Evolutionary conservation across 2,113 vertebrate genomes (phyloP), one percentile per base, ranked within the genome.

Genomic region (Dromiciops gliroides): DNA sequence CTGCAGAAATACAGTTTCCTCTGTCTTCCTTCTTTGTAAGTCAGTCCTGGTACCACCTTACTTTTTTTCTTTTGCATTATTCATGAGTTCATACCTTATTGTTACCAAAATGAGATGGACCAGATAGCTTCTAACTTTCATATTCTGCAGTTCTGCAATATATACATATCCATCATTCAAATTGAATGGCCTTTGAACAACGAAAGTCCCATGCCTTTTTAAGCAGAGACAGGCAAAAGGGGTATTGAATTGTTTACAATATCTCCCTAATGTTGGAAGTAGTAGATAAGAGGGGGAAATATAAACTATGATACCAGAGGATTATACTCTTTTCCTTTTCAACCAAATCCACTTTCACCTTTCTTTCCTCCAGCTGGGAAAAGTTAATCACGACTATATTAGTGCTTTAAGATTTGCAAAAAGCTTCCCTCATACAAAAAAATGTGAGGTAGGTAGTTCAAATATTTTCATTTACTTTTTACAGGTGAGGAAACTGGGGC

Each of bases 391-490:
- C 31, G n/a, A 75, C 37, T 75, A n/a, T 75, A 75, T 75, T n/a
- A n/a, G 47, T 91, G 5, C 26, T 92, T 93, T 93, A 25, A 88
- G 6, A 31, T 92, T 48, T 92, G 28, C 91, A 92, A 22, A 23
- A 90, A 48, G 50, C 6, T 60, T 75, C 56, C 56, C 56, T n/a
- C 37, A 16, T 1, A 19, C 1, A n/a, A n/a, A 67, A 75, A 67
- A 37, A 67, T 19, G 31, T 67, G 28, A 60, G 26, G 9, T 60
- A 60, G 28, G 16, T 28, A 56, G 26, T 56, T 28, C 53, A 56
- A 56, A 26, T 56, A n/a, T 88, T 94, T 88, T 96, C 60, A 53
- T 14, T n/a, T 3, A 52, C 48, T 56, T 48, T 88, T 93, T 95
- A 48, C 16, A 96, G 23, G 44, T 51, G 19, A 67, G 50, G 25